Percentiles rank a stretch among this genome's conserved stretches.
Evolutionary conservation across 1,140 invertebrate genomes (phyloP).

Genomic region (Varroa destructor): DNA sequence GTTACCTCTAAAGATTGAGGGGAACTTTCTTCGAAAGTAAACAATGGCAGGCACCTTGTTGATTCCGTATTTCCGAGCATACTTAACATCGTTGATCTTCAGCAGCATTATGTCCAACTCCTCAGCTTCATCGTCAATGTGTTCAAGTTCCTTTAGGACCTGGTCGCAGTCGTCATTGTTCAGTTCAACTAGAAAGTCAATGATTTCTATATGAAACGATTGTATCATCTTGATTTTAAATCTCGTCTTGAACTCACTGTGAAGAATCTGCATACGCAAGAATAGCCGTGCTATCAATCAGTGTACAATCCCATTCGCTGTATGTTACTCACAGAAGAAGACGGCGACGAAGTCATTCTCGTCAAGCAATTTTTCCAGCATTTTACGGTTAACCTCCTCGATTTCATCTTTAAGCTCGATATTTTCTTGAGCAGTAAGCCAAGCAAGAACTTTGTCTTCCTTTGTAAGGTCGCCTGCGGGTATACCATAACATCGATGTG

Average conservation of each 20-base stretch:
- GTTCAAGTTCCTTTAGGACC: conserved; percentile 69
- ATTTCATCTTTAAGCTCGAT: conserved; percentile 93
- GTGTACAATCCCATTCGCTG: neutral
- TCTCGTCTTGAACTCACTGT: neutral
- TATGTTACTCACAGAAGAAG: conserved; percentile 68
- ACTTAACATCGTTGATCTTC: conserved; percentile 77
- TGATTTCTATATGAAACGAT: conserved; percentile 28
- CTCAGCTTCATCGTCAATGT: conserved; percentile 80
- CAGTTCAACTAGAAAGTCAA: conserved; percentile 50
- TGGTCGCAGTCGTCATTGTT: conserved; percentile 54
- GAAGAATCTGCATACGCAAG: no score
- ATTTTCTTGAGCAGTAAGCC: conserved; percentile 83
- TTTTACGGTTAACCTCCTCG: conserved; percentile 84
- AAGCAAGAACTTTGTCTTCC: conserved; percentile 66
- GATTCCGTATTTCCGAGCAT: conserved; percentile 87
- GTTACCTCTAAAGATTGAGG: conserved; percentile 79
- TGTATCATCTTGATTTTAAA: neutral
- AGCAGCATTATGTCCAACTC: conserved; percentile 88
- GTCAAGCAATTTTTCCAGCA: conserved; percentile 81
- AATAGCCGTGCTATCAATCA: no score
- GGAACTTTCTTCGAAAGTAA: conserved; percentile 82
- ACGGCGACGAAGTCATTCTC: conserved; percentile 89
- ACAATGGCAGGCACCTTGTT: conserved; percentile 77
- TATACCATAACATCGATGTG: neutral
- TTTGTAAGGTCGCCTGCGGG: conserved; percentile 60